Evolutionary conservation across 1,140 invertebrate species (phyloP), one percentile per base, ranked within the genome.

Genomic region (Globodera ellingtonae): DNA sequence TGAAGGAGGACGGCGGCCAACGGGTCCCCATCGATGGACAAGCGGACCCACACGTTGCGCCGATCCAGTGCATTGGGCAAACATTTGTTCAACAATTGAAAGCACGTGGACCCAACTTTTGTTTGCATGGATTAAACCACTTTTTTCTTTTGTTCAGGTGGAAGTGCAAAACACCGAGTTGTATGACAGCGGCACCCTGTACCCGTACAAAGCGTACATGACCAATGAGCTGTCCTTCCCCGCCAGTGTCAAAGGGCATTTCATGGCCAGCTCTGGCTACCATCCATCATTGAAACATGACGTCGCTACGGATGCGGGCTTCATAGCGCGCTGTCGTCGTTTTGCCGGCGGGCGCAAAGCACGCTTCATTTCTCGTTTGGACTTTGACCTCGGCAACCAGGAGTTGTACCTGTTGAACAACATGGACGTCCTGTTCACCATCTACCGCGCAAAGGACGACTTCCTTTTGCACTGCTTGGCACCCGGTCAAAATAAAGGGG

Each of bases 61-160:
- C 72, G 18, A 84, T 82, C 18, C 81, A 82, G 72, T 47, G 21
- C 7, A 80, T 82, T 80, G 81, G 81, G 0, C 82, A 71, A 18
- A 82, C 82, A 2, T 82, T 84, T 81, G 24, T 84, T 18, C 82
- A 73, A 56, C 82, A 82, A 44, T 44, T 82, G 9, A 83, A 84
- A 24, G 73, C 82, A n/a, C 47, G 66, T 4, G 0, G 35, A 35
- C 46, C 82, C 13, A 56, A 59, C 77, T 35, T 35, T 35, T 35
- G 35, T 35, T 35, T 35, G 35, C 35, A 3, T 35, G 3, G 35
- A 35, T 35, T 35, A 35, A 35, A 3, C 3, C 35, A 3, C 35
- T 35, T 35, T 0, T 3, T 35, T 35, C 2, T 35, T 35, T 35
- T 35, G 35, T 35, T 35, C 35, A 62, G 18, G 56, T 62, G 13